Base-by-base conservation (phyloP, 2,888 invertebrate species). In the Amaurobius ferox region DNA sequence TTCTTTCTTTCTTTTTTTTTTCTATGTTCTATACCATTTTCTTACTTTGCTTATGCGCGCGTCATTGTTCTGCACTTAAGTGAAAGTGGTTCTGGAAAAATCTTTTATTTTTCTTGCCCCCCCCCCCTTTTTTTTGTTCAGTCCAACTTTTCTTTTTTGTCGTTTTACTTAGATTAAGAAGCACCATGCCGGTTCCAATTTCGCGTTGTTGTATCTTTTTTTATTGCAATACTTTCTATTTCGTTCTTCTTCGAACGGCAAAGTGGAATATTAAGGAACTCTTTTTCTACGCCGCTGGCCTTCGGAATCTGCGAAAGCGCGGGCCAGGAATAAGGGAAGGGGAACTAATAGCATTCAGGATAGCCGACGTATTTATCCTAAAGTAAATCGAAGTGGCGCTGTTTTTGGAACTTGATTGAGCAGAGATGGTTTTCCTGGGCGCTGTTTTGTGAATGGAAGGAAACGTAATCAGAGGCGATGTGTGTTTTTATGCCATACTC, bases 141-240 rank as follows among this genome's bases (percentile, higher is more conserved):
- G 19, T 39, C 44, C 55, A 30, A 23, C 55, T 55, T 39, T 79
- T 71, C 62, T 71, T 71, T n/a, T 64, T 32, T 76, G 70, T 64
- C 71, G 76, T 83, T 83, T 83, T 76, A 83, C 81, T 83, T 76
- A 83, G 81, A 83, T 83, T 83, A 83, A 83, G 81, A 76, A 70
- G 74, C 74, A 67, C 39, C 74, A 74, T 68, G 80, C 80, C 80
- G 48, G 68, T 73, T 74, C 80, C 80, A 80, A 80, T 80, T 80
- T 80, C 74, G 74, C 32, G 39, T 80, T 80, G 67, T 74, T 68
- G 39, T 68, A 73, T 55, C 61, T 71, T 55, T 29, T 35, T 29
- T 35, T 72, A 23, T 66, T 48, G 19, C 23, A 23, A 48, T 77
- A n/a, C 26, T 68, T 66, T 11, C 32, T 9, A 44, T 55, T 6